These are phyloP conservation scores for Zapornia atra DNA, from an alignment of 2,113 vertebrate genomes.

Conservation along the genomic window DNA sequence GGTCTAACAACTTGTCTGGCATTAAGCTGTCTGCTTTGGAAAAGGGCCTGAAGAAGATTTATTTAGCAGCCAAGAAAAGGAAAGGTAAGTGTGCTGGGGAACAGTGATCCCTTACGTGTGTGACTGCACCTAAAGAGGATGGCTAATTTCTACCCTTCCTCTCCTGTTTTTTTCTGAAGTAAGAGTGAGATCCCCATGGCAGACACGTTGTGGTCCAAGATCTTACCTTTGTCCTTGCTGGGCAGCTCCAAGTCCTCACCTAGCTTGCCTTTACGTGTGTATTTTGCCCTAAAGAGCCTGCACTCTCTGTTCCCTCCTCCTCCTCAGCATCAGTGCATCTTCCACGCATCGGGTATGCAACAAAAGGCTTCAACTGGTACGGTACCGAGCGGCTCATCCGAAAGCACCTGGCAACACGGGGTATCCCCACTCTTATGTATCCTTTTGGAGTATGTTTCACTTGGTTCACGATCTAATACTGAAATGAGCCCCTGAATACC, in stretches of 20 bases:
- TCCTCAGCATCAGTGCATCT: slow-evolving; percentile 89
- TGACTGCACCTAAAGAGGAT: neutral
- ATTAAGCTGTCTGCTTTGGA: slow-evolving; percentile 87
- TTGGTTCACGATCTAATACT: neutral
- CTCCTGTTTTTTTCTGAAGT: neutral
- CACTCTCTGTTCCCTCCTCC: neutral
- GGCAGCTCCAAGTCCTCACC: neutral
- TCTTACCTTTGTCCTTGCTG: neutral
- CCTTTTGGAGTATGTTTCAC: slow-evolving; percentile 49
- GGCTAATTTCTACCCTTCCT: neutral
- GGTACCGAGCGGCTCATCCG: slow-evolving; percentile 91
- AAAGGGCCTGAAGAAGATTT: slow-evolving; percentile 88
- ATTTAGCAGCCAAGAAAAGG: slow-evolving; percentile 80
- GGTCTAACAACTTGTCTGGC: slow-evolving; percentile 85
- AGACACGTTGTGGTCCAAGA: neutral
- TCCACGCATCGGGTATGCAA: slow-evolving; percentile 90
- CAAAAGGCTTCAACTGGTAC: slow-evolving; percentile 94
- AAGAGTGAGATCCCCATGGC: neutral
- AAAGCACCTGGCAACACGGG: slow-evolving; percentile 84
- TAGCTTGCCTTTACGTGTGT: neutral
- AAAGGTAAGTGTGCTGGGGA: slow-evolving; percentile 77
- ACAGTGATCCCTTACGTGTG: neutral
- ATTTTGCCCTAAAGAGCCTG: neutral
- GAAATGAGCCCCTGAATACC: neutral
- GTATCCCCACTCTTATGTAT: slow-evolving; percentile 91